These are phyloP conservation scores for Colistium nudipinnis DNA, from an alignment of 2,113 vertebrate species.

Conservation along the genomic window DNA sequence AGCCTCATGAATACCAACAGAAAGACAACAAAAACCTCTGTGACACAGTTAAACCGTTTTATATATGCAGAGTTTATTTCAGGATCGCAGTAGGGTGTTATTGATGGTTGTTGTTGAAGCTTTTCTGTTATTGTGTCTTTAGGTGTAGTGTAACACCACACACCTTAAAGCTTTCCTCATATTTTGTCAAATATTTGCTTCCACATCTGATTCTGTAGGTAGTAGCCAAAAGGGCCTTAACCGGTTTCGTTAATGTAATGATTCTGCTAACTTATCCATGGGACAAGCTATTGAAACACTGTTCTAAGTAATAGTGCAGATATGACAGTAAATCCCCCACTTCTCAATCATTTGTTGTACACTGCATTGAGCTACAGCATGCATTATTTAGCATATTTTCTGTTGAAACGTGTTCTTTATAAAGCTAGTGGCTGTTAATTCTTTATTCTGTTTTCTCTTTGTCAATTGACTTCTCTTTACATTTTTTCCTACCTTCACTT, in stretches of 20 bases:
- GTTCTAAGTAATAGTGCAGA: neutral
- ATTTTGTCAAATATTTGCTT: no score
- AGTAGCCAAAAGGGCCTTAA: neutral
- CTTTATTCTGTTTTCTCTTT: no score
- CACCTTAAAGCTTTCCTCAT: no score
- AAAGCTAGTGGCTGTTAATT: no score
- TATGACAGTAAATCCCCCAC: neutral
- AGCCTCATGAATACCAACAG: neutral
- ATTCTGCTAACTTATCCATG: neutral
- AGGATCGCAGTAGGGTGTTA: no score
- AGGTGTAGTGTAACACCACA: no score
- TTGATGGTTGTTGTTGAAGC: no score
- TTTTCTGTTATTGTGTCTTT: no score
- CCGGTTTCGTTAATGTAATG: neutral
- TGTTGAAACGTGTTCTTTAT: no score
- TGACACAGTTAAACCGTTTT: neutral
- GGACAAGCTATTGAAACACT: neutral
- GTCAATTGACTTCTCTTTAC: no score
- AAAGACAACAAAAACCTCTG: neutral
- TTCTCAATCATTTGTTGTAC: neutral
- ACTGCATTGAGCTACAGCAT: neutral
- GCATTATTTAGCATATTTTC: conserved; percentile 45
- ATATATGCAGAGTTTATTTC: neutral
- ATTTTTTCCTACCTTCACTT: no score
- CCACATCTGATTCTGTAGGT: no score